phyloP scores from a whole-genome alignment of 37 sponge, comb jelly and placozoan species.

The Petrosia ficiformis region DNA sequence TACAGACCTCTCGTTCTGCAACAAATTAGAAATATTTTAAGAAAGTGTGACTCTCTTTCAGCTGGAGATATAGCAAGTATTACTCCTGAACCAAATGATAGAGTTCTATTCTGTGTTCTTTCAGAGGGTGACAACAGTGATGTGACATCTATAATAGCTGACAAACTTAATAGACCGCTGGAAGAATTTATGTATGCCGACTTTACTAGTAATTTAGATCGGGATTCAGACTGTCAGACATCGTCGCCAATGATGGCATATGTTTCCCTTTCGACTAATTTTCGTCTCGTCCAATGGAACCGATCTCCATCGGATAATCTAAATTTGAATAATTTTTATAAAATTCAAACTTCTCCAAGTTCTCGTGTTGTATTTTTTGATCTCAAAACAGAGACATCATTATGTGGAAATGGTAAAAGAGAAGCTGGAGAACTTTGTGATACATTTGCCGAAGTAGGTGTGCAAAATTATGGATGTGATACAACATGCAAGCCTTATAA shows the following conservation, averaged over 20 bases:
- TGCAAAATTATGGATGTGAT: constrained; percentile 18
- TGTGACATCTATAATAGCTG: background rate
- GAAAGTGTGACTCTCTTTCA: background rate
- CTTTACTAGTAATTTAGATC: no score
- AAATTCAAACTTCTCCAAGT: no score
- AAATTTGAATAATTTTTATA: background rate
- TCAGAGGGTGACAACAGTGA: background rate
- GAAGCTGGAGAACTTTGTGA: constrained; percentile 71
- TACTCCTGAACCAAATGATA: background rate
- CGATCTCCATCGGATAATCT: background rate
- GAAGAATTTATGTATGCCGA: background rate
- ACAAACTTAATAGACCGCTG: background rate
- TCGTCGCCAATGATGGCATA: background rate
- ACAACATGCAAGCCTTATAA: background rate
- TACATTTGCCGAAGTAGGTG: background rate
- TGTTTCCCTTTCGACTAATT: background rate
- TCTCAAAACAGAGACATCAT: background rate
- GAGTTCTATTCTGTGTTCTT: constrained; percentile 6
- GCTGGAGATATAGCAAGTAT: background rate
- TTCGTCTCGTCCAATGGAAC: constrained; percentile 6
- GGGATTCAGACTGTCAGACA: background rate
- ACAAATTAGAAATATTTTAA: background rate
- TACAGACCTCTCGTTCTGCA: background rate
- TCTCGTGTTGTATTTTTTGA: background rate
- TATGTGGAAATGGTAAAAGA: constrained; percentile 65